Evolutionary conservation across 1,140 invertebrate genomes (phyloP).

Genomic region (Diploscapter pachys): DNA sequence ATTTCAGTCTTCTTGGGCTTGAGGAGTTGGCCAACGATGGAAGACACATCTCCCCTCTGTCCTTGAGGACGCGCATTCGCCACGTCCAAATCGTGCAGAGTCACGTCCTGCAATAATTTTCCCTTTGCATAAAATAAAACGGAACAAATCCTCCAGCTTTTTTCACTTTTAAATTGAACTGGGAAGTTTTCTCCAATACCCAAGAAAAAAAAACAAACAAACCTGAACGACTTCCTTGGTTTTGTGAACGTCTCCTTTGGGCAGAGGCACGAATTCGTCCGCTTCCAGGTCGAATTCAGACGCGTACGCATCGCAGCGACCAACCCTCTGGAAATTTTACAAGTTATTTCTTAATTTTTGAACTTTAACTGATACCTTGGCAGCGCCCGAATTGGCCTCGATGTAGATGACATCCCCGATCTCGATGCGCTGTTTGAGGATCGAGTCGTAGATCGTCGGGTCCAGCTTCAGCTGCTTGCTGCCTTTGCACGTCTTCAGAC

Average conservation of each 20-base stretch:
- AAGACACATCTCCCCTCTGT: slow-evolving; percentile 75
- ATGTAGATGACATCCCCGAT: slow-evolving; percentile 99
- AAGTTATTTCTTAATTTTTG: not conserved
- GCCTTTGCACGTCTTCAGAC: slow-evolving; percentile 94
- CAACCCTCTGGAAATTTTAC: slow-evolving; percentile 72
- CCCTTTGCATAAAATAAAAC: too few relatives aligned
- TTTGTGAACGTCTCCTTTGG: slow-evolving; percentile 99
- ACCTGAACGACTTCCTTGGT: slow-evolving; percentile 87
- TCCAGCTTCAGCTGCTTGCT: slow-evolving; percentile 96
- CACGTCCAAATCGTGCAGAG: slow-evolving; percentile 92
- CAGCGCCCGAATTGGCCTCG: slow-evolving; percentile 92
- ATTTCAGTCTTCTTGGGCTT: slow-evolving; percentile 99
- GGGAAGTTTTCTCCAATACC: not conserved
- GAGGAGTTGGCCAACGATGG: slow-evolving; percentile 97
- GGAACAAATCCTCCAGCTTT: too few relatives aligned
- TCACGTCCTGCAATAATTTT: slow-evolving; percentile 77
- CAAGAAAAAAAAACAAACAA: slow-evolving; percentile 3
- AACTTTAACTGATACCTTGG: slow-evolving; percentile 65
- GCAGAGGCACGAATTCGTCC: slow-evolving; percentile 97
- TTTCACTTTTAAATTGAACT: too few relatives aligned
- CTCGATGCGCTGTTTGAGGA: slow-evolving; percentile 94
- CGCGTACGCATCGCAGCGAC: slow-evolving; percentile 92
- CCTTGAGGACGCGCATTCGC: slow-evolving; percentile 91
- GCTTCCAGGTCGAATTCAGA: slow-evolving; percentile 98
- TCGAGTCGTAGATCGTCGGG: slow-evolving; percentile 91